phyloP scores from a whole-genome alignment of 2,888 invertebrate genomes.

The Lycophotia porphyrea region DNA sequence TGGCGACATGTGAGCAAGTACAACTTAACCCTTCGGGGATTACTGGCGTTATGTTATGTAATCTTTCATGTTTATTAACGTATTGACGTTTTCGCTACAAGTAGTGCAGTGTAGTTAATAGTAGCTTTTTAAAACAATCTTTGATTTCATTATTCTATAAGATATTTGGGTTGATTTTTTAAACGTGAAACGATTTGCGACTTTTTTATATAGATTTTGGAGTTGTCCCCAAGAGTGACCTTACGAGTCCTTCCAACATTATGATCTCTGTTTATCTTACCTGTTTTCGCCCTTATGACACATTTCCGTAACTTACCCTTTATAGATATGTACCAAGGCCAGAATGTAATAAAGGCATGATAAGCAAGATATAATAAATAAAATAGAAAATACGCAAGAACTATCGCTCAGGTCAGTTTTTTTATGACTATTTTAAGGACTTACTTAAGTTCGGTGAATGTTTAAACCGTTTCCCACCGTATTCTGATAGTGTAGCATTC shows the following conservation, averaged over 20 bases:
- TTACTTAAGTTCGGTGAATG: neutral
- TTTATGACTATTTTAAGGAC: neutral
- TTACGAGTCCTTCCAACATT: neutral
- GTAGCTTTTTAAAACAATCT: neutral
- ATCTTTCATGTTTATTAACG: neutral
- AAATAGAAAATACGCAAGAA: neutral
- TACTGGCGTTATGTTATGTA: neutral
- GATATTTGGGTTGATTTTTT: neutral
- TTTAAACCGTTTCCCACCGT: neutral
- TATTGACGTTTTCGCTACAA: no score
- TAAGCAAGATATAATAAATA: neutral
- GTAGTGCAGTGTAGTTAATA: no score
- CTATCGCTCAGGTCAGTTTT: neutral
- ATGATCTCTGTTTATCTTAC: neutral
- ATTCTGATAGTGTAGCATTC: neutral
- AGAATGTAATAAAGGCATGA: neutral
- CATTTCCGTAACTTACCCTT: neutral
- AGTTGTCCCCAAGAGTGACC: no score
- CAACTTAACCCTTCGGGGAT: neutral
- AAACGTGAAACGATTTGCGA: neutral
- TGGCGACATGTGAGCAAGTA: no score
- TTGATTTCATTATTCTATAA: neutral
- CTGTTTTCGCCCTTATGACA: neutral
- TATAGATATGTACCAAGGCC: neutral
- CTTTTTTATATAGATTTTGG: no score